These are phyloP conservation scores for Colaptes auratus DNA, from an alignment of 2,113 vertebrate species.

Conservation along the genomic window DNA sequence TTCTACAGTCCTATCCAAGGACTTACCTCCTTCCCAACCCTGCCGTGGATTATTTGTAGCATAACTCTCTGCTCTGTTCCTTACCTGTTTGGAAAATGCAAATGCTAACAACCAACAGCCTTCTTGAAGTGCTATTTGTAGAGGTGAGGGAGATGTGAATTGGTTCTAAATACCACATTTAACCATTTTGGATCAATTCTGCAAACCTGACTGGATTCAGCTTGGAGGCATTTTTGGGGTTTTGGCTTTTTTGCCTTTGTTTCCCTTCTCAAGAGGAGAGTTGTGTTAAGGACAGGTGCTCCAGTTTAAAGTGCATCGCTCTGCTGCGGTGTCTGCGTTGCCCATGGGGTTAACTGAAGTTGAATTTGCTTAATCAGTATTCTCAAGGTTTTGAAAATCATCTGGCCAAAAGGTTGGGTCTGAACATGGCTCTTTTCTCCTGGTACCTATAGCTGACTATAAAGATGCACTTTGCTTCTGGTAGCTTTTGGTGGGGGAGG, in stretches of 20 bases:
- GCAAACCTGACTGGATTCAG: background rate
- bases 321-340: accelerated
- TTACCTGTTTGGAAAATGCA: background rate
- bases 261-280: background rate
- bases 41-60: background rate
- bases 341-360: background rate
- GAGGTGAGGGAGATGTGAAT: background rate
- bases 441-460: background rate
- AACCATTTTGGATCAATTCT: background rate
- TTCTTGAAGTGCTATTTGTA: background rate
- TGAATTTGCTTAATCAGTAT: background rate
- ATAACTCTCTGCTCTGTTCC: background rate
- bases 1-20: background rate
- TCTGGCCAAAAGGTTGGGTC: background rate
- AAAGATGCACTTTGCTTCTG: background rate
- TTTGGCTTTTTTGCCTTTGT: background rate
- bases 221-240: background rate
- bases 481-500: background rate
- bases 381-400: background rate
- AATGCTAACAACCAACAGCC: background rate
- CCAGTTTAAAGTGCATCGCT: background rate
- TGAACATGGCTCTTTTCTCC: background rate
- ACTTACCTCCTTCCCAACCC: background rate
- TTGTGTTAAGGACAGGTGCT: background rate
- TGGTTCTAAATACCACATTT: background rate